Conservation (phyloP, 2,888 invertebrate genomes). For the Mellilla xanthometata region DNA sequence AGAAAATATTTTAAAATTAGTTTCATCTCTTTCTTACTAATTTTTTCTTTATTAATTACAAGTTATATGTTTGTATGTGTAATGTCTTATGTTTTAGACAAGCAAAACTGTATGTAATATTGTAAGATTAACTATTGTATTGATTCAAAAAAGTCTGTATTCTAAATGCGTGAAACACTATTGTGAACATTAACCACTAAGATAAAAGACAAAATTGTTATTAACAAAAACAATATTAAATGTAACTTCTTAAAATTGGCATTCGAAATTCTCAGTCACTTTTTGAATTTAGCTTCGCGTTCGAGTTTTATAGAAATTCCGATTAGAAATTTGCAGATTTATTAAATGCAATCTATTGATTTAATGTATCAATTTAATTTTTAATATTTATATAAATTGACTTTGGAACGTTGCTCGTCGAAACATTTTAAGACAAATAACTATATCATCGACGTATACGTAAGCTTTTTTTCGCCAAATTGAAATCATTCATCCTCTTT, state of each 20-base stretch:
- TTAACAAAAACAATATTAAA: conserved; percentile 28
- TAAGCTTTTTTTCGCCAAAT: conserved; percentile 9
- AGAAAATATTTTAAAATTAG: too few relatives aligned
- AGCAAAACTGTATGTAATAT: conserved; percentile 29
- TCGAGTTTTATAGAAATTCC: background rate
- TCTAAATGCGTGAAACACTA: conserved; percentile 31
- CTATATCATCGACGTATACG: conserved; percentile 25
- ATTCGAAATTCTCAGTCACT: conserved; percentile 25
- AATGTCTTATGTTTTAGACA: conserved; percentile 24
- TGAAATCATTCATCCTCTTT: conserved; percentile 2
- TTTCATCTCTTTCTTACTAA: too few relatives aligned
- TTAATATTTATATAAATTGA: conserved; percentile 20
- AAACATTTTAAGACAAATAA: conserved; percentile 17
- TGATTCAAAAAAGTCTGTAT: conserved; percentile 30
- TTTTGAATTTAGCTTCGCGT: conserved; percentile 16
- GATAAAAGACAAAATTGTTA: conserved; percentile 27
- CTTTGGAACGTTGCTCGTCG: conserved; percentile 15
- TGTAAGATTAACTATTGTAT: conserved; percentile 28
- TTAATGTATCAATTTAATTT: conserved; percentile 4
- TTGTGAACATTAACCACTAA: conserved; percentile 30
- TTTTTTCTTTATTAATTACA: too few relatives aligned
- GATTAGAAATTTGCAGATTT: background rate
- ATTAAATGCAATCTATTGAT: background rate
- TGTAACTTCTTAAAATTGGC: conserved; percentile 28
- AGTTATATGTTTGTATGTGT: background rate